These are phyloP conservation scores for Spondyliosoma cantharus DNA, from an alignment of 2,797 vertebrate species.

Conservation along the genomic window DNA sequence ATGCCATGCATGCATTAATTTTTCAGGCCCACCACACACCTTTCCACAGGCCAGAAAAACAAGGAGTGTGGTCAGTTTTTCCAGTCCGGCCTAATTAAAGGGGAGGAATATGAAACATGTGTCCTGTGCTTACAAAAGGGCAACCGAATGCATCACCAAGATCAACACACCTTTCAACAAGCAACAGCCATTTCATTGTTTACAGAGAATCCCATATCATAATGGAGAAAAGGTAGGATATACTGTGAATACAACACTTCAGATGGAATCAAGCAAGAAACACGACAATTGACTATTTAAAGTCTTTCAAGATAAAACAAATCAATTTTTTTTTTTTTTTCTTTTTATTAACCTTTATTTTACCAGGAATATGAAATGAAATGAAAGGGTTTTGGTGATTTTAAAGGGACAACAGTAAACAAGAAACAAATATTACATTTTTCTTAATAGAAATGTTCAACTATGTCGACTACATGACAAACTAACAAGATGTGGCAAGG, in stretches of 20 bases:
- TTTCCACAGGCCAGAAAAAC: conserved; percentile 73
- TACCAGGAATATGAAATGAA: too few relatives aligned
- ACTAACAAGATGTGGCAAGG: neutral
- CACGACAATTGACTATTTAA: neutral
- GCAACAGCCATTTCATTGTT: conserved; percentile 72
- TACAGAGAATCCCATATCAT: conserved; percentile 26
- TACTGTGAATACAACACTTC: neutral
- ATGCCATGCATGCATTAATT: conserved; percentile 78
- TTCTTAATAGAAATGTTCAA: neutral
- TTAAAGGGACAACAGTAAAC: neutral
- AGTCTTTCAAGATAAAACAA: neutral
- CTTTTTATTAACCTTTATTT: too few relatives aligned
- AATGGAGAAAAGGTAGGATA: conserved; percentile 14
- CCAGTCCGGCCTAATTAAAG: conserved; percentile 80
- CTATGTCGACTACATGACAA: too few relatives aligned
- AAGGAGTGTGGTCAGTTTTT: conserved; percentile 78
- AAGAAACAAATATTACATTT: neutral
- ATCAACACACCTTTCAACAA: conserved; percentile 66
- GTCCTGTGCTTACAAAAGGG: conserved; percentile 76
- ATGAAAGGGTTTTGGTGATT: neutral
- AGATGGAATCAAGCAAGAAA: neutral
- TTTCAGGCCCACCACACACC: conserved; percentile 75
- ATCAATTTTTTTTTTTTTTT: too few relatives aligned
- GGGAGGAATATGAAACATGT: conserved; percentile 75
- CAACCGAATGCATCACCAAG: conserved; percentile 69